These are phyloP conservation scores for Epizoanthus illoricatus DNA, from an alignment of 92 coral and sea anemone species.

Conservation along the genomic window DNA sequence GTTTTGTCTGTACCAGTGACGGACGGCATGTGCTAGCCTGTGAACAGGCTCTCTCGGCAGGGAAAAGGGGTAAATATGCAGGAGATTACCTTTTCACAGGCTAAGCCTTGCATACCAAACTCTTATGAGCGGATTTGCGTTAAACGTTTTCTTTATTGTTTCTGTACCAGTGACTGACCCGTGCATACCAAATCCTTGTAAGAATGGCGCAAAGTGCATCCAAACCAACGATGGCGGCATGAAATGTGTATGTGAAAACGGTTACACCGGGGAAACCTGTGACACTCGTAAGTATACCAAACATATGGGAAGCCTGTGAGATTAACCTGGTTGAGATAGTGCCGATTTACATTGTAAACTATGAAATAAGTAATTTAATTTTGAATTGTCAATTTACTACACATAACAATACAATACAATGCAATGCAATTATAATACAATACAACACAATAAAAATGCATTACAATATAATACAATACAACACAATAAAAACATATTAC, in stretches of 20 bases:
- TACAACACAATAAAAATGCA: too few relatives aligned
- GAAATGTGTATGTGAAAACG: constrained; percentile 81
- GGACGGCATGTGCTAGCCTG: too few relatives aligned
- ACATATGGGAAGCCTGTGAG: neutral
- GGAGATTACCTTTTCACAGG: too few relatives aligned
- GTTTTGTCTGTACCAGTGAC: too few relatives aligned
- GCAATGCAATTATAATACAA: too few relatives aligned
- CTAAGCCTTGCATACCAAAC: neutral
- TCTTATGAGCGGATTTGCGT: neutral
- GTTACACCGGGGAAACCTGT: constrained; percentile 79
- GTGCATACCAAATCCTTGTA: constrained; percentile 88
- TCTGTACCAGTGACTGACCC: constrained; percentile 66
- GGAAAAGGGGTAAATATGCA: too few relatives aligned
- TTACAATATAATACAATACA: too few relatives aligned
- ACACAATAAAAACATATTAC: too few relatives aligned
- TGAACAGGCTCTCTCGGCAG: too few relatives aligned
- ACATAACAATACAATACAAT: too few relatives aligned
- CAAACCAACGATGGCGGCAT: constrained; percentile 56
- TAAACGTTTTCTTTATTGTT: too few relatives aligned
- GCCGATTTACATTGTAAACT: neutral
- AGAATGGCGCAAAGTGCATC: constrained; percentile 78
- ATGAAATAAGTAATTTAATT: neutral
- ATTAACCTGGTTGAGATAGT: neutral
- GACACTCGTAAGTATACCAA: constrained; percentile 57
- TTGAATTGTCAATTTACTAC: too few relatives aligned